Evolutionary conservation across 2,888 invertebrate species (phyloP), one percentile per base, ranked within the genome.

Genomic region (Lymantria monacha): DNA sequence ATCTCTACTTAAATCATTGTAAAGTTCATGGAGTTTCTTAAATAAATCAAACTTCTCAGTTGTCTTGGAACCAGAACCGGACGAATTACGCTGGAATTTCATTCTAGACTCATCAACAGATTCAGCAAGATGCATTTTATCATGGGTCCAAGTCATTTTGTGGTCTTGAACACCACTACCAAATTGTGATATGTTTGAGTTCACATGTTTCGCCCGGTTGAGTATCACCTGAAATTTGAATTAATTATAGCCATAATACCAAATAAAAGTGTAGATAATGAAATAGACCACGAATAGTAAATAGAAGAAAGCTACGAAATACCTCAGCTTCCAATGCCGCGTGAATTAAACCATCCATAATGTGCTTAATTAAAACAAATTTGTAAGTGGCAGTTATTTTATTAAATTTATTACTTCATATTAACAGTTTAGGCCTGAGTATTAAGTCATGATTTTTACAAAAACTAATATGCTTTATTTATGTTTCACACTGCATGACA

Each of bases 331-430:
- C 91, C 86, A 89, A 86, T 91, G 91, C 90, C 87, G 91, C 89
- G 89, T 91, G 90, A 89, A 90, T 89, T 90, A 91, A 90, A 87
- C 90, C 90, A 91, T 91, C 91, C 90, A 91, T 91, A 90, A 83
- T 91, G 90, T 87, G 85, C 89, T 88, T 87, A 85, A 84, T 80
- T 84, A 84, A 79, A 85, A 83, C 81, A 81, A 85, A 80, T 87
- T 81, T 82, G 73, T 82, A 76, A 81, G 76, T 81, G 78, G 79
- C 79, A 83, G 81, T 79, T 81, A 75, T 78, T 78, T 83, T 83
- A 78, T 79, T 72, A 74, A 74, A 76, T 80, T 63, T 80, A 81
- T 81, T 87, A 82, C 81, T 84, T 85, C 87, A 87, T 90, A 85
- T 81, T 88, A 83, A 72, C 70, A 72, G 72, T 76, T 83, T 84